These are phyloP conservation scores for Phoxinus dragarum DNA, from an alignment of 2,797 vertebrate genomes.

Conservation along the genomic window DNA sequence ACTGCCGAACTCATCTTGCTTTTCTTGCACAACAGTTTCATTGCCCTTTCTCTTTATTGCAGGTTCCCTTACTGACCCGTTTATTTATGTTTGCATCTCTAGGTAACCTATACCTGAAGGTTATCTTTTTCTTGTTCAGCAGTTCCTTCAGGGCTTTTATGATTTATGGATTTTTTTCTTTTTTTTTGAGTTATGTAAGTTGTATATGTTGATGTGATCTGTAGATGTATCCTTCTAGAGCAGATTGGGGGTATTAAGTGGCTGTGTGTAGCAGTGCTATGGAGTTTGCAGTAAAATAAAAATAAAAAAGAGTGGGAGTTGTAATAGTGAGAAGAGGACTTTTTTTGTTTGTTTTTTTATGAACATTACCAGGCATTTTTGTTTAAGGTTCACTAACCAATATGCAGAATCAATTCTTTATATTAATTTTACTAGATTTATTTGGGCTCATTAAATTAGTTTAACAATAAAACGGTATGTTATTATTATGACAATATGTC, in stretches of 20 bases:
- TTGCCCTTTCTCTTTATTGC: not conserved
- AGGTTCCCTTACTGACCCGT: not conserved
- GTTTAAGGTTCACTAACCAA: not conserved
- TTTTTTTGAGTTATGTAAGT: not conserved
- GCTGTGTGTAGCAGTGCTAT: not conserved
- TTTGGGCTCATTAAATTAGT: not conserved
- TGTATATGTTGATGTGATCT: slow-evolving; percentile 1
- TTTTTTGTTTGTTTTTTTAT: not conserved
- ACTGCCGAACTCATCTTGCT: not conserved
- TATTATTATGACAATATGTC: not conserved
- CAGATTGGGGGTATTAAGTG: not conserved
- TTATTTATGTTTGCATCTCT: slow-evolving; percentile 16
- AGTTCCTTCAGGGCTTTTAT: not conserved
- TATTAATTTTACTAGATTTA: not conserved
- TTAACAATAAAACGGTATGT: not conserved
- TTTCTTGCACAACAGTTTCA: not conserved
- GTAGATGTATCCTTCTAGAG: not conserved
- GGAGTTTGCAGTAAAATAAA: not conserved
- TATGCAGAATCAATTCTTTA: not conserved
- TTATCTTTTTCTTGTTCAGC: not conserved
- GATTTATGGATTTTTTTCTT: not conserved
- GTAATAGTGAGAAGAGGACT: not conserved
- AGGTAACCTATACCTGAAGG: not conserved
- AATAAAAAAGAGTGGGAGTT: not conserved
- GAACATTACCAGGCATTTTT: not conserved